Base-by-base conservation (phyloP, 1,140 invertebrate species). In the Aphaenogaster rudis region DNA sequence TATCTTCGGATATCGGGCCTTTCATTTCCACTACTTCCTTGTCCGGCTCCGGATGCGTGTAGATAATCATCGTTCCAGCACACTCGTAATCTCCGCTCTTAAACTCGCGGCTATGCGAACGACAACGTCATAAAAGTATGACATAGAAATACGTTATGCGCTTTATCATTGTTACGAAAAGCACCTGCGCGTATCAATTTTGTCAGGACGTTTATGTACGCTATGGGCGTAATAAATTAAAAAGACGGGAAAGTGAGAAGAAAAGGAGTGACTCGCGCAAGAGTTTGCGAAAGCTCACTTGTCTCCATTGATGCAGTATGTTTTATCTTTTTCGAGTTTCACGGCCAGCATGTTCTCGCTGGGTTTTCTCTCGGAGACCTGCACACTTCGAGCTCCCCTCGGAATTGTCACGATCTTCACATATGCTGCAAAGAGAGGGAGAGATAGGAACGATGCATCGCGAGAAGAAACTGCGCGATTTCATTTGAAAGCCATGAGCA, bases 21-120 rank as follows among this genome's bases (percentile, higher is more conserved):
- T 93, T 94, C n/a, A 96, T 96, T 33, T 93, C 66, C 7, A 96
- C 86, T 71, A 94, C 91, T 90, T 96, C 96, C 86, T 92, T 94
- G 0, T 94, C 86, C 3, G 91, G 87, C 88, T 95, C 94, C 17
- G 94, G 93, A 88, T 96, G 94, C 21, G 85, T 91, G 84, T 96
- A 96, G 63, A 96, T 84, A 28, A 94, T 92, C 52, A 92, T 86
- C 7, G 91, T 86, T 17, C 93, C 93, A 15, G 95, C 96, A 76
- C 96, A 94, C 21, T 89, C 64, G 76, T 95, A 94, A 80, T 94
- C 94, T 17, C 95, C 95, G 85, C 94, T 93, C 48, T 45, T 42
- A 42, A 93, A 28, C 89, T 95, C 94, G 21, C 81, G 91, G 8
- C 93, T 94, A 87, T 79, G 1, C 33, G 67, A 76, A 88, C 50